A percentile compares a stretch with the other conserved stretches of the same genome.
Evolutionary conservation across 2,888 invertebrate species (phyloP).

Genomic region (Drosophila infuscata): DNA sequence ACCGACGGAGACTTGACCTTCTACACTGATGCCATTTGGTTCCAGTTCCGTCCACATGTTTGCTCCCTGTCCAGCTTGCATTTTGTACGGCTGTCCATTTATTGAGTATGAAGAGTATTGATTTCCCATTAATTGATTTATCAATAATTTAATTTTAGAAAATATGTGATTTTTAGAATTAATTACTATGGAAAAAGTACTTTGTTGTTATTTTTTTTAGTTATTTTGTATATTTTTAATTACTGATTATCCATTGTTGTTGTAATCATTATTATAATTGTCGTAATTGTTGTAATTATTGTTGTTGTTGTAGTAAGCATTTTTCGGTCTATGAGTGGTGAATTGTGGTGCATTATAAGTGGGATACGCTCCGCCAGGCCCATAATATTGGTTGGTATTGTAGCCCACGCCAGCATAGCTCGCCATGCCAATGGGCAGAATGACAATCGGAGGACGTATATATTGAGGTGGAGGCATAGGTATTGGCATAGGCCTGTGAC

Average conservation of each 20-base stretch:
- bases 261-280: constrained; percentile 59
- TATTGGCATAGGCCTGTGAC: constrained; percentile 22
- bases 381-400: constrained; percentile 59
- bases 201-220: background rate
- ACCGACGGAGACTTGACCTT: constrained; percentile 11
- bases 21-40: constrained; percentile 2
- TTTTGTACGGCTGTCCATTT: constrained; percentile 29
- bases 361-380: constrained; percentile 55
- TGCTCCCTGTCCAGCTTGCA: constrained; percentile 26
- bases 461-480: constrained; percentile 29
- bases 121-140: too few species aligned
- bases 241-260: constrained; percentile 58
- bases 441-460: constrained; percentile 46
- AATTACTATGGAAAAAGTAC: background rate
- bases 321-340: constrained; percentile 45
- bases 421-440: constrained; percentile 59
- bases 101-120: constrained; percentile 31
- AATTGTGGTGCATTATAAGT: constrained; percentile 44
- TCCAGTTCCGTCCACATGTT: constrained; percentile 17
- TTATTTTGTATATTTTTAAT: constrained; percentile 14
- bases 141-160: background rate
- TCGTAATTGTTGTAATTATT: constrained; percentile 57
- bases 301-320: constrained; percentile 59
- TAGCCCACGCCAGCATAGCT: constrained; percentile 28
- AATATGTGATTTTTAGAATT: background rate